Conservation (phyloP, 1,140 invertebrate species). For the Drosophila burlai region DNA sequence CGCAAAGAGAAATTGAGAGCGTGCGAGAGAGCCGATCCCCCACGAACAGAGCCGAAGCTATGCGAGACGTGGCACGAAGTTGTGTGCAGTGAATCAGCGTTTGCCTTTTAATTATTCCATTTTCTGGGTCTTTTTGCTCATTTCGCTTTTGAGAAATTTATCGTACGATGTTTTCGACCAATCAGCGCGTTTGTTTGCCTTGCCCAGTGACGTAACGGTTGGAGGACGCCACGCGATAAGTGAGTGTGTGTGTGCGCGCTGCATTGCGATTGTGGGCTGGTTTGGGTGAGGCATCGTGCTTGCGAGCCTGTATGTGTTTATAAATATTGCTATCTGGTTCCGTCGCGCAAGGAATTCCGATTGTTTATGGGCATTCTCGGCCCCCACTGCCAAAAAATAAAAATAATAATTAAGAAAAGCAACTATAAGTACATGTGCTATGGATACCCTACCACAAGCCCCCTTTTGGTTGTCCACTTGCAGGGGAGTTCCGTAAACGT, state of each 20-base stretch:
- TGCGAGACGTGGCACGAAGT: slow-evolving; percentile 55
- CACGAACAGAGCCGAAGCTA: no score
- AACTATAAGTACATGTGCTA: slow-evolving; percentile 7
- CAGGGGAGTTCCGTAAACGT: slow-evolving; percentile 18
- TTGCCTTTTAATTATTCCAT: slow-evolving; percentile 68
- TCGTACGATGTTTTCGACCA: slow-evolving; percentile 85
- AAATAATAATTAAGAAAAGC: neutral
- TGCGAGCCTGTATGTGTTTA: slow-evolving; percentile 2
- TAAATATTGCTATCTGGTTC: slow-evolving; percentile 30
- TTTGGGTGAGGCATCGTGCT: slow-evolving; percentile 24
- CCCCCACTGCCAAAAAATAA: slow-evolving; percentile 6
- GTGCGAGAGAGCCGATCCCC: slow-evolving; percentile 2
- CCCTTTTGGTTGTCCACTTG: neutral
- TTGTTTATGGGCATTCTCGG: slow-evolving; percentile 45
- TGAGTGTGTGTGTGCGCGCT: slow-evolving; percentile 36
- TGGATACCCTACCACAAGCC: slow-evolving; percentile 1
- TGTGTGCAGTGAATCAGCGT: slow-evolving; percentile 52
- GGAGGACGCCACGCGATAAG: slow-evolving; percentile 71
- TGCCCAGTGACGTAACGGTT: slow-evolving; percentile 80
- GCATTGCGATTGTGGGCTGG: slow-evolving; percentile 35
- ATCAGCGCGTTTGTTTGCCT: slow-evolving; percentile 80
- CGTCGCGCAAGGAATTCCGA: slow-evolving; percentile 33
- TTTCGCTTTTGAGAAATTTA: slow-evolving; percentile 82
- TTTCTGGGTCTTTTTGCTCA: slow-evolving; percentile 76
- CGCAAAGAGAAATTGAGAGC: neutral